Evolutionary conservation across 2,888 invertebrate genomes (phyloP).

Genomic region (Tenodera sinensis): DNA sequence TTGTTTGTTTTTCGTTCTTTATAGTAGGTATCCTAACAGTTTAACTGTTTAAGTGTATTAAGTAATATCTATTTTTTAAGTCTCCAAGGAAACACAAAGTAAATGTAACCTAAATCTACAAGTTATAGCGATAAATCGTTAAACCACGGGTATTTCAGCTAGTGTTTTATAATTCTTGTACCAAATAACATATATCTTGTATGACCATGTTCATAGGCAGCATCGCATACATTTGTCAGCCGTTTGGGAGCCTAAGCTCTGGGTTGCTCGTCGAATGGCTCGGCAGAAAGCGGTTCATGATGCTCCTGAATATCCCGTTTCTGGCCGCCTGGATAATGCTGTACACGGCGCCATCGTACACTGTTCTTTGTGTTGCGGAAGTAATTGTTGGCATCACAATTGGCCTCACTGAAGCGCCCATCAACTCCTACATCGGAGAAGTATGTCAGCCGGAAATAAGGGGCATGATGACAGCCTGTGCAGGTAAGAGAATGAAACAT

Average conservation of each 20-base stretch:
- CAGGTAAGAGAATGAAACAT: constrained; percentile 36
- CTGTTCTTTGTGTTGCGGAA: constrained; percentile 50
- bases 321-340: constrained; percentile 54
- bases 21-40: no score
- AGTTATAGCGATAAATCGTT: no score
- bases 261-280: constrained; percentile 54
- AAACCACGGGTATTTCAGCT: no score
- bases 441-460: constrained; percentile 54
- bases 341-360: constrained; percentile 50
- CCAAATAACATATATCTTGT: no score
- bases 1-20: no score
- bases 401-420: constrained; percentile 58
- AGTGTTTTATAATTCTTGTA: no score
- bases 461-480: constrained; percentile 52
- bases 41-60: no score
- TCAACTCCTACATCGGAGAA: constrained; percentile 57
- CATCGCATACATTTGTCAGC: constrained; percentile 56
- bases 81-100: no score
- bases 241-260: constrained; percentile 55
- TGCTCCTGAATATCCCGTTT: constrained; percentile 56
- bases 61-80: no score
- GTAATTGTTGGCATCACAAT: constrained; percentile 56
- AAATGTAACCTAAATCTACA: no score
- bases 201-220: constrained; percentile 44
- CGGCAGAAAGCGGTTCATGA: constrained; percentile 53